phyloP scores from a whole-genome alignment of 2,113 vertebrate species.

The Mobula hypostoma region DNA sequence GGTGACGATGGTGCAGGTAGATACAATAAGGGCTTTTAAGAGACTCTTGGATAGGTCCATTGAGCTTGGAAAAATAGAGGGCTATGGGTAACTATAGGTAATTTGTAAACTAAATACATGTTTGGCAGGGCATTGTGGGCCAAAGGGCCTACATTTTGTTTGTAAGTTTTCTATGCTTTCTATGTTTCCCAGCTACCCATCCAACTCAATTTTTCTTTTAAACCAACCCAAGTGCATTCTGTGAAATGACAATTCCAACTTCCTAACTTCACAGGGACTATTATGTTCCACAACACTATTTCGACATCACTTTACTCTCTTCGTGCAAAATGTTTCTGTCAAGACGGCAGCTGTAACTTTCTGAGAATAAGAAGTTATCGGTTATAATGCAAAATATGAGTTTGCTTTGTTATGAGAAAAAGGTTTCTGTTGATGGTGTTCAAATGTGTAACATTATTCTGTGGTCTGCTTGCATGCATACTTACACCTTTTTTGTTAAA shows the following conservation, averaged over 20 bases:
- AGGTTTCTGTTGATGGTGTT: not conserved
- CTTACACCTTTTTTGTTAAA: no score
- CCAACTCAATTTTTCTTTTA: not conserved
- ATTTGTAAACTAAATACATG: no score
- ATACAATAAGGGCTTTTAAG: no score
- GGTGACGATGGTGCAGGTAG: no score
- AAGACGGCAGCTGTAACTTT: not conserved
- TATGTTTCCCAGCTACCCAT: not conserved
- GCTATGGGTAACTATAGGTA: no score
- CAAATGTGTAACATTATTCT: not conserved
- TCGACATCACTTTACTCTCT: not conserved
- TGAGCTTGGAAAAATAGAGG: no score
- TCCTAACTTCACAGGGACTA: not conserved
- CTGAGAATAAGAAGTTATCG: not conserved
- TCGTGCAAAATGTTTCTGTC: not conserved
- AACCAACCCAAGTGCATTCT: not conserved
- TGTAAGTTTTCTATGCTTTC: no score
- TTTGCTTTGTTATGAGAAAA: not conserved
- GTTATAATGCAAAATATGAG: not conserved
- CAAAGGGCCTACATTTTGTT: no score
- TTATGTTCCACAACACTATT: not conserved
- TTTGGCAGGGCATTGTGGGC: no score
- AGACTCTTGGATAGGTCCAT: no score
- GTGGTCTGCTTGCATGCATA: not conserved
- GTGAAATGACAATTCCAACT: not conserved